These are phyloP conservation scores for Tragulus kanchil DNA, from an alignment of 2,113 vertebrate species.

Conservation along the genomic window DNA sequence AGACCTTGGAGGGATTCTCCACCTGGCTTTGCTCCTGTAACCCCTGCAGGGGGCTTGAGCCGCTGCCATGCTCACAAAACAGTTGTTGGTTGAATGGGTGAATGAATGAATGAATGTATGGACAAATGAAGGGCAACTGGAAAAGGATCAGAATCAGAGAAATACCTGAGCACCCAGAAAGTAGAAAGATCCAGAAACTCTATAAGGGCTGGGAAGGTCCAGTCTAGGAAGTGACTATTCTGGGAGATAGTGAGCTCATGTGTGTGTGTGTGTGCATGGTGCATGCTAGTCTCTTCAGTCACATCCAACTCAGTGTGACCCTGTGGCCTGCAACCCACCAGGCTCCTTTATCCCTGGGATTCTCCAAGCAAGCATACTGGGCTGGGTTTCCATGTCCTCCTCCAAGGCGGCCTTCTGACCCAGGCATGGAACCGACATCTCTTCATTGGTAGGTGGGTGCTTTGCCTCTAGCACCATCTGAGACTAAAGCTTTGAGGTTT, in stretches of 20 bases:
- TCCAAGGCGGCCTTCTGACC: not conserved
- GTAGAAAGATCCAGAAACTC: not conserved
- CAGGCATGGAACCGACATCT: not conserved
- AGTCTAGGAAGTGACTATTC: not conserved
- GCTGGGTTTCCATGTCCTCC: not conserved
- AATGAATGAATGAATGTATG: not conserved
- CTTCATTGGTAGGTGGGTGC: not conserved
- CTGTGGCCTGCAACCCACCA: not conserved
- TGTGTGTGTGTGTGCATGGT: not conserved
- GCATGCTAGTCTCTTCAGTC: not conserved
- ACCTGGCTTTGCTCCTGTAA: not conserved
- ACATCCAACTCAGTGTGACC: not conserved
- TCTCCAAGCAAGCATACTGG: not conserved
- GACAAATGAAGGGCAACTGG: not conserved
- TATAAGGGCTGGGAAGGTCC: not conserved
- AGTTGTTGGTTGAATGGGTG: not conserved
- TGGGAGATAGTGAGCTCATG: not conserved
- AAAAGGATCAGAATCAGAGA: not conserved
- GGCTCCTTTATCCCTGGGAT: not conserved
- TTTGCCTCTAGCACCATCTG: not conserved
- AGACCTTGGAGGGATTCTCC: not conserved
- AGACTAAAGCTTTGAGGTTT: not conserved
- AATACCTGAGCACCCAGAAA: not conserved
- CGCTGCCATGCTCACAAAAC: not conserved
- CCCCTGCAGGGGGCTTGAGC: accelerated